Base-by-base conservation (phyloP, 2,113 vertebrate genomes). In the Bostrychus sinensis region DNA sequence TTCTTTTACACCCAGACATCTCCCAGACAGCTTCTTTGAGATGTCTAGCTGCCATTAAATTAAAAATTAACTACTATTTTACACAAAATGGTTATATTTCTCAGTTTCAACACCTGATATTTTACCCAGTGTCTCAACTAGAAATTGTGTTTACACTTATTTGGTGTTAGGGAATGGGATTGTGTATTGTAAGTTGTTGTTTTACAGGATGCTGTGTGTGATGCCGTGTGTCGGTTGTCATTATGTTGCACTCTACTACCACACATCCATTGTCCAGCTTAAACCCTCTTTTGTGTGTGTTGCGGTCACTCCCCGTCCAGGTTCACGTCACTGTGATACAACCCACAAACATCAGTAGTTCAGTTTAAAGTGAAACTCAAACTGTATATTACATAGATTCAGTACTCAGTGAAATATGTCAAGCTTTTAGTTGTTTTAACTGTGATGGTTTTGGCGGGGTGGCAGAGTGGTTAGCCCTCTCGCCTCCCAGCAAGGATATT, bases 241-340 rank as follows among this genome's bases (percentile, higher is more conserved):
- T 41, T 68, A 56, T 62, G 56, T 50, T 26, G 54, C 20, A 4
- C 17, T 36, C 22, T 60, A 22, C 25, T 61, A 56, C 62, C 59
- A 28, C 60, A 4, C 48, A 25, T 23, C 55, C 68, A 71, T 68
- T 75, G 78, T 81, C 23, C 50, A 19, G 2, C 26, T 75, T 74
- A 86, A 83, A 19, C 63, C 75, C 70, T 45, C 65, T 2, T 72
- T 79, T 83, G 66, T 77, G 42, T 77, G 42, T 22, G 53, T 45
- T 26, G 48, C 22, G 41, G 25, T 70, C 61, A 38, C 53, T 50
- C 55, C 63, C 62, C n/a, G 43, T 62, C 22, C 34, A 30, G 19
- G 37, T 7, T 26, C 4, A 30, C 62, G 32, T 75, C 74, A 81
- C 53, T 26, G 62, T 55, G 64, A 75, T 53, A 23, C 38, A 19